A percentile compares a stretch with the other conserved stretches of the same genome.
Conservation (phyloP, 2,113 vertebrate genomes). For the Xenopus tropicalis region UCB_Xtro_10.0 CM004447.2:28369001-28369500, state of each 20-base stretch:
- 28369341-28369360: no score
- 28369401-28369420: no score
- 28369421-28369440: no score
- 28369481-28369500: no score
- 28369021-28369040: neutral
- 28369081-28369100: neutral
- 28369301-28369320: neutral
- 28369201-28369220: neutral
- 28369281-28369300: neutral
- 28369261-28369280: neutral
- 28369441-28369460: no score
- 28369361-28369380: no score
- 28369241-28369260: neutral
- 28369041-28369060: neutral
- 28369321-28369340: no score
- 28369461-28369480: no score
- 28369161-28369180: neutral
- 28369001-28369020: neutral
- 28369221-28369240: neutral
- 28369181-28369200: neutral
- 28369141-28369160: neutral
- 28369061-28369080: neutral
- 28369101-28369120: neutral
- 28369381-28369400: no score
- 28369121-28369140: constrained; percentile 13